Conservation (phyloP, 2,113 vertebrate species). For the Spea multiplicata region DNA sequence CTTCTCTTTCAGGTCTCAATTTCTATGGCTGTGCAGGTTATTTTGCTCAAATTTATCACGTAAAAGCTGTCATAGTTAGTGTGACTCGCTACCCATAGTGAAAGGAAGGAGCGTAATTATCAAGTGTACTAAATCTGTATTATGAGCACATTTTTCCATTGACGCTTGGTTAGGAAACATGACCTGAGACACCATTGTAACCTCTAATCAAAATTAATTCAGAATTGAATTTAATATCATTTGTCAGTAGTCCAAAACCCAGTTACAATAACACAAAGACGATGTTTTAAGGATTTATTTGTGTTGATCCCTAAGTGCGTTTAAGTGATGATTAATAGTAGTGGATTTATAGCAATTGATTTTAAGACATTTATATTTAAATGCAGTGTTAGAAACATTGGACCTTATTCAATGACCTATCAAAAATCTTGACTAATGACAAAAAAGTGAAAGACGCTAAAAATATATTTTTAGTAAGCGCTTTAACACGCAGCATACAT, state of each 20-base stretch:
- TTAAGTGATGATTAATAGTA: too few species aligned
- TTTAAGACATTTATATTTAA: too few species aligned
- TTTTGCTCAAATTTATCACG: constrained; percentile 18
- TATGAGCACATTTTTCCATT: neutral
- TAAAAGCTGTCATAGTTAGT: constrained; percentile 13
- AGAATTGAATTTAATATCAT: neutral
- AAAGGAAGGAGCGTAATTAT: neutral
- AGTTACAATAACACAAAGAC: neutral
- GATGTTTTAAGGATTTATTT: neutral
- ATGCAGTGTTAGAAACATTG: too few species aligned
- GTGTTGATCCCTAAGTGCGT: too few species aligned
- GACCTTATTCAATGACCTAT: too few species aligned
- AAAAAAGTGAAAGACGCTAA: too few species aligned
- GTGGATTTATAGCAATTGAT: too few species aligned
- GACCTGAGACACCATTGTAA: neutral
- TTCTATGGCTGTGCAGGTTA: constrained; percentile 6
- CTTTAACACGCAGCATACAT: too few species aligned
- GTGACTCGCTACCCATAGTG: neutral
- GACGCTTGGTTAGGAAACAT: neutral
- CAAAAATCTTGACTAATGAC: too few species aligned
- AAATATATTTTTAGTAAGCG: too few species aligned
- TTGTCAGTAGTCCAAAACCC: neutral
- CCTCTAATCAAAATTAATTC: neutral
- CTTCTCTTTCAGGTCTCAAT: constrained; percentile 14
- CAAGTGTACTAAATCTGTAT: neutral